Conservation (phyloP, 2,113 vertebrate genomes). For the Tychaedon coryphoeus region DNA sequence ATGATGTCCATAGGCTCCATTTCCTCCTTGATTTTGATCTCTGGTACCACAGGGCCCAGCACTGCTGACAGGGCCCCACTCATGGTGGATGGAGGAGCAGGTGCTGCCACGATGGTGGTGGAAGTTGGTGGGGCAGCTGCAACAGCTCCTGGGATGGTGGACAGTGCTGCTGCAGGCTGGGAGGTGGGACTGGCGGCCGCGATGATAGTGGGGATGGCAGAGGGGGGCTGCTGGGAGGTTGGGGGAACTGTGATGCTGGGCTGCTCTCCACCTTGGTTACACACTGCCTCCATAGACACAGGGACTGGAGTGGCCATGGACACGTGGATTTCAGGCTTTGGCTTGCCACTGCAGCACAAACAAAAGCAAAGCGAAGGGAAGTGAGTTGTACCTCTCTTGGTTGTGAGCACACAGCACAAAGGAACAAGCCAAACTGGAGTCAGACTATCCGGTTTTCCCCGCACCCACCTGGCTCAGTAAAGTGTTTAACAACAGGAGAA, state of each 20-base stretch:
- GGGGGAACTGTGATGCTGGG: conserved; percentile 77
- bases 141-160: conserved; percentile 82
- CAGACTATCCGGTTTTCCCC: background rate
- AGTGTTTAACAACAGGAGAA: background rate
- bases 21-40: conserved; percentile 93
- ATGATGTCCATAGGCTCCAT: conserved; percentile 86
- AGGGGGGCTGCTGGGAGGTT: conserved; percentile 83
- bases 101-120: conserved; percentile 84
- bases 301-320: conserved; percentile 88
- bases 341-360: conserved; percentile 83
- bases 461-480: background rate
- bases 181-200: conserved; percentile 85
- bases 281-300: conserved; percentile 86
- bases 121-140: conserved; percentile 78
- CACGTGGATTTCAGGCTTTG: conserved; percentile 92
- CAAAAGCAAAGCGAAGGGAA: background rate
- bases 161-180: conserved; percentile 83
- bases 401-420: background rate
- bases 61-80: conserved; percentile 80
- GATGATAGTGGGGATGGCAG: conserved; percentile 86
- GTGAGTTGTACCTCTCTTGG: background rate
- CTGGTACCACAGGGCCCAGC: conserved; percentile 80
- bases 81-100: conserved; percentile 82
- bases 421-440: background rate
- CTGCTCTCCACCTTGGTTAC: conserved; percentile 83